Evolutionary conservation across 2,888 invertebrate genomes (phyloP).

Genomic region (Scaptomyza parva): DNA sequence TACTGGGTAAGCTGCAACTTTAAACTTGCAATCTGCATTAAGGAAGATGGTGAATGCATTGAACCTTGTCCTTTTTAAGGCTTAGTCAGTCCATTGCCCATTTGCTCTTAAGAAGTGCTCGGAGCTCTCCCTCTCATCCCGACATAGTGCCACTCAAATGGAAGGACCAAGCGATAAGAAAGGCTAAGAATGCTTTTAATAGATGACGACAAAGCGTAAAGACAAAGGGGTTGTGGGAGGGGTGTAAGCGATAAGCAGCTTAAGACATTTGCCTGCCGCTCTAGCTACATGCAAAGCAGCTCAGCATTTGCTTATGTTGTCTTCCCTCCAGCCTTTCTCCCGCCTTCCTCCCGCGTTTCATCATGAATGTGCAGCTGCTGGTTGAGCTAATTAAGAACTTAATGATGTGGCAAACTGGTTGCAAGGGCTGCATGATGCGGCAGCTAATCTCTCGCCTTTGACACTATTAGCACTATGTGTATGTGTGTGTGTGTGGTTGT

Average conservation of each 20-base stretch:
- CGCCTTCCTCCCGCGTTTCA: neutral
- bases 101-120: slow-evolving; percentile 24
- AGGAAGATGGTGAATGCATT: slow-evolving; percentile 11
- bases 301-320: slow-evolving; percentile 1
- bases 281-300: slow-evolving; percentile 52
- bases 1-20: neutral
- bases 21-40: neutral
- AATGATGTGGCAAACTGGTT: slow-evolving; percentile 66
- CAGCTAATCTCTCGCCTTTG: slow-evolving; percentile 38
- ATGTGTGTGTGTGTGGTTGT: neutral
- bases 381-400: slow-evolving; percentile 56
- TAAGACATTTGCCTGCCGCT: slow-evolving; percentile 31
- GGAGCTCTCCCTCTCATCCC: slow-evolving; percentile 16
- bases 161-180: slow-evolving; percentile 48
- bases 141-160: slow-evolving; percentile 24
- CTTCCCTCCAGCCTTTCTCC: slow-evolving; percentile 2
- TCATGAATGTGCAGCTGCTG: neutral
- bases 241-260: slow-evolving; percentile 31
- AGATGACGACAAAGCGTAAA: slow-evolving; percentile 20
- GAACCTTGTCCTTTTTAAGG: slow-evolving; percentile 16
- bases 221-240: neutral
- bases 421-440: slow-evolving; percentile 28
- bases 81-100: slow-evolving; percentile 16
- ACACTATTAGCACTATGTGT: slow-evolving; percentile 22
- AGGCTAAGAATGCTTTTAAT: slow-evolving; percentile 26